These are phyloP conservation scores for Cosmopolites sordidus DNA, from an alignment of 2,888 invertebrate genomes.

Conservation along the genomic window DNA sequence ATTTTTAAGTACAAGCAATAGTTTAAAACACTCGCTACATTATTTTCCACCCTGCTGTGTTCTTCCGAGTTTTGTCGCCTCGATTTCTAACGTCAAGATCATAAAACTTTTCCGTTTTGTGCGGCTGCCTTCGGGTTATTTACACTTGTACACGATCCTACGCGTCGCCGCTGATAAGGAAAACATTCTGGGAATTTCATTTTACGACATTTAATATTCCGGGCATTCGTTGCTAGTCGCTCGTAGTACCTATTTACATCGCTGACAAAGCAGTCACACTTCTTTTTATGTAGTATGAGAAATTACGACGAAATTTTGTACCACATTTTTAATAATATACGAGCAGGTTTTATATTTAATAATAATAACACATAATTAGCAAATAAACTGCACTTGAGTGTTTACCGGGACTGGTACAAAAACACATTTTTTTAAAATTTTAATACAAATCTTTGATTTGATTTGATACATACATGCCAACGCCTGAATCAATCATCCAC, in stretches of 20 bases:
- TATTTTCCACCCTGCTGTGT: background rate
- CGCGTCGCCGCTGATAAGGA: conserved; percentile 1
- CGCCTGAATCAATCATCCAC: too few species aligned
- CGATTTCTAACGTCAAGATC: background rate
- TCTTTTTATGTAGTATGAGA: background rate
- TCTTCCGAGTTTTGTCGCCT: background rate
- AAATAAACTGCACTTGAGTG: too few species aligned
- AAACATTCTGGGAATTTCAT: conserved; percentile 10
- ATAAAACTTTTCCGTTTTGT: conserved; percentile 1
- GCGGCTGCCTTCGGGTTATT: background rate
- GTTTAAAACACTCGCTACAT: too few species aligned
- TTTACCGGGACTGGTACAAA: too few species aligned
- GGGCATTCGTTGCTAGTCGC: background rate
- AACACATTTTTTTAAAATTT: too few species aligned
- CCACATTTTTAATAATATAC: too few species aligned
- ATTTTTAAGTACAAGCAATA: too few species aligned
- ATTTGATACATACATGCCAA: too few species aligned
- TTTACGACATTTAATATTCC: conserved; percentile 10
- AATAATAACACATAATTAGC: too few species aligned
- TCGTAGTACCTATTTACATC: background rate
- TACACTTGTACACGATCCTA: background rate
- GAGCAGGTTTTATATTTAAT: too few species aligned
- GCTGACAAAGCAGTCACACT: background rate
- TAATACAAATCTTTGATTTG: too few species aligned
- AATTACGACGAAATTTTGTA: background rate